These are phyloP conservation scores for Tipula vernalis DNA, from an alignment of 2,888 invertebrate genomes.

Conservation along the genomic window DNA sequence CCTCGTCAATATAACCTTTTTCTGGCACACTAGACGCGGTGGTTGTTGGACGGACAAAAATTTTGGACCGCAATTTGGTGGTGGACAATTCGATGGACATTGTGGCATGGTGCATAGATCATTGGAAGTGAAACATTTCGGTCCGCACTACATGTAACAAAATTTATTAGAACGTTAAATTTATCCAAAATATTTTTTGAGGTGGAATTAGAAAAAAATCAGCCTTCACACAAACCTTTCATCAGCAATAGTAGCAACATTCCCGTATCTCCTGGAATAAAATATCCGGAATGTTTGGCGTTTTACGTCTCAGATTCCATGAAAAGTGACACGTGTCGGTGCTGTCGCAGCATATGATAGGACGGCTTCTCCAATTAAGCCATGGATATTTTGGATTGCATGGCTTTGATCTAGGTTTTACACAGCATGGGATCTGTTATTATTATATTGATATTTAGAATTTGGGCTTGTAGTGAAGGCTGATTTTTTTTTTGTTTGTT, in stretches of 20 bases:
- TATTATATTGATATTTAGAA: not conserved
- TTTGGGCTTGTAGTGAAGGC: not conserved
- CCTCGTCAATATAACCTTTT: conserved; percentile 26
- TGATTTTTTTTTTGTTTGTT: not conserved
- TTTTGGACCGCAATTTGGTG: conserved; percentile 24
- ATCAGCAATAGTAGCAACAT: not conserved
- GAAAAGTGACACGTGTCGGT: conserved; percentile 11
- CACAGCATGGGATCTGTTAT: not conserved
- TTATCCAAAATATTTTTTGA: not conserved
- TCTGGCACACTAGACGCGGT: conserved; percentile 28
- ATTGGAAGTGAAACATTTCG: conserved; percentile 28
- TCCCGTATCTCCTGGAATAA: conserved; percentile 13
- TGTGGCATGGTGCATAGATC: conserved; percentile 29
- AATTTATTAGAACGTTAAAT: not conserved
- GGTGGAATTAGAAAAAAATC: conserved; percentile 11
- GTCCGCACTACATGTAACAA: conserved; percentile 22
- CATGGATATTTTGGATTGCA: conserved; percentile 9
- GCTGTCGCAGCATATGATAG: conserved; percentile 12
- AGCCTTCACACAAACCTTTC: not conserved
- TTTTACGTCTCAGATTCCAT: conserved; percentile 13
- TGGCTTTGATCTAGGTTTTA: not conserved
- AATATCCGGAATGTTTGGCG: conserved; percentile 11
- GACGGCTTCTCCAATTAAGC: conserved; percentile 13
- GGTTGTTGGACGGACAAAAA: conserved; percentile 31
- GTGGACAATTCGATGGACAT: conserved; percentile 27